Base-by-base conservation (phyloP, 2,888 invertebrate species). In the Zaprionus bogoriensis region DNA sequence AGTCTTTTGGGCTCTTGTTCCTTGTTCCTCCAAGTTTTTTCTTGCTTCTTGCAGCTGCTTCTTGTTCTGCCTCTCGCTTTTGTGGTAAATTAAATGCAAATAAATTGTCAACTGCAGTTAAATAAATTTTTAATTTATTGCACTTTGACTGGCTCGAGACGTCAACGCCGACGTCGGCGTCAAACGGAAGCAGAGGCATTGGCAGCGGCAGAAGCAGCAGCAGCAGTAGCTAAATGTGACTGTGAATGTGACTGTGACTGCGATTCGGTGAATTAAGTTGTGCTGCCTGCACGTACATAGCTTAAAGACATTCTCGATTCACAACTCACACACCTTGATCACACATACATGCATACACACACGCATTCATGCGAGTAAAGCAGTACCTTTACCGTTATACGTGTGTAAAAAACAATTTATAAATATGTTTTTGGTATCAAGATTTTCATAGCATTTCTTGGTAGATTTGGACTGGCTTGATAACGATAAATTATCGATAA, bases 71-170 rank as follows among this genome's bases (percentile, higher is more conserved):
- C 38, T 28, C 45, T 48, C 50, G 46, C 77, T 59, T 75, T 81
- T 81, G 84, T 76, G 78, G 84, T 69, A 86, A 86, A 86, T 82
- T 81, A 86, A 84, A 82, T 86, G 82, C 84, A 86, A 86, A 86
- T 82, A 82, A 82, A 82, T 82, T 82, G 82, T 82, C 82, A 82
- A 82, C 82, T 82, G 87, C 82, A 82, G 87, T 71, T 75, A 77
- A 86, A 84, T 84, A 84, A 81, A 84, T 81, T 77, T 82, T 84
- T 86, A 84, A 84, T 86, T 80, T 80, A 80, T 82, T 79, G 70
- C 73, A 62, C 64, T 78, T 70, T 76, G 79, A 76, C 73, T 67
- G 47, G 67, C 68, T 46, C 19, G 47, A 22, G 39, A 36, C 63
- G 57, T 52, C 62, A 68, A 58, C 50, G 62, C 58, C 50, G 38